These are phyloP conservation scores for Fragariocoptes setiger DNA, from an alignment of 1,140 invertebrate species.

Conservation along the genomic window DNA sequence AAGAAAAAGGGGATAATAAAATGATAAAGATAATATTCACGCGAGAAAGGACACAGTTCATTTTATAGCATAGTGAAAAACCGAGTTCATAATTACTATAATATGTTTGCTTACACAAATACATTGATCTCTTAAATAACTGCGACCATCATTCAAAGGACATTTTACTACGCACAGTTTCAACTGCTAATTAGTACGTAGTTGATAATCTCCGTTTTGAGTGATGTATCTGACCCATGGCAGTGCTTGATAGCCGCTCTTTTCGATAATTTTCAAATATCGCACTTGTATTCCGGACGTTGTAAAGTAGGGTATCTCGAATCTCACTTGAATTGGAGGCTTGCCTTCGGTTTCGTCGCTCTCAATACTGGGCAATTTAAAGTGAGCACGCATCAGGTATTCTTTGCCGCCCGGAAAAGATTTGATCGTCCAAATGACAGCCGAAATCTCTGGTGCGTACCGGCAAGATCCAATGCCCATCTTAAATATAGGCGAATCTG, in stretches of 20 bases:
- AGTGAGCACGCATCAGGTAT: constrained; percentile 93
- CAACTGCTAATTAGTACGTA: constrained; percentile 46
- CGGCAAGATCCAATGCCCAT: constrained; percentile 89
- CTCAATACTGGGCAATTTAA: constrained; percentile 84
- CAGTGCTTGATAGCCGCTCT: constrained; percentile 91
- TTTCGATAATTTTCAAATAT: constrained; percentile 97
- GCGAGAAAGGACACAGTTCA: not conserved
- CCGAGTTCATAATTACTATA: not conserved
- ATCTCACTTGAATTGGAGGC: constrained; percentile 92
- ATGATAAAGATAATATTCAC: not conserved
- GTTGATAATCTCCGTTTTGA: constrained; percentile 94
- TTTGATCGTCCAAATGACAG: constrained; percentile 97
- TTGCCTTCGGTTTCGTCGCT: constrained; percentile 82
- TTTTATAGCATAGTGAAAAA: not conserved
- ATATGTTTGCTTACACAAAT: not conserved
- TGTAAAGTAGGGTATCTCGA: constrained; percentile 98
- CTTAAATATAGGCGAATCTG: constrained; percentile 94
- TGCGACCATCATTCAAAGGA: not conserved
- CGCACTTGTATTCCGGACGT: constrained; percentile 90
- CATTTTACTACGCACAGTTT: not conserved
- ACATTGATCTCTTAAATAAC: not conserved
- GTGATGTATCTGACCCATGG: constrained; percentile 99
- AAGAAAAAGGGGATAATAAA: constrained; percentile 9
- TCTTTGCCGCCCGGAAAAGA: constrained; percentile 98
- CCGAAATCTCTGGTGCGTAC: constrained; percentile 86